These are phyloP conservation scores for Thalassarche chlororhynchos DNA, from an alignment of 2,113 vertebrate genomes.

Conservation along the genomic window DNA sequence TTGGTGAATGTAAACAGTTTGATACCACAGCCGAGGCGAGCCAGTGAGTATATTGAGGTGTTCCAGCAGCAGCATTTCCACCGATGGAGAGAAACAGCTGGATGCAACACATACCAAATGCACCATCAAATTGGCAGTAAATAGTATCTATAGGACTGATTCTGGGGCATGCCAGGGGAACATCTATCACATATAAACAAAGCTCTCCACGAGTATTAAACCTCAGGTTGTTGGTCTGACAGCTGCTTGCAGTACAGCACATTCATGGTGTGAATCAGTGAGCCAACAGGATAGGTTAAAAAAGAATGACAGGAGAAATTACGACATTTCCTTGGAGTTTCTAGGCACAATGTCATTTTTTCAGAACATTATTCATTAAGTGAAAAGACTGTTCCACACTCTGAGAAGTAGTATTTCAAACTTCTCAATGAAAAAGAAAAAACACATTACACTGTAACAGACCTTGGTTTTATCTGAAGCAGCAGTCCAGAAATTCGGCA, in stretches of 20 bases:
- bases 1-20: neutral
- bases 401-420: neutral
- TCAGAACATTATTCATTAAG: neutral
- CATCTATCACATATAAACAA: neutral
- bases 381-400: neutral
- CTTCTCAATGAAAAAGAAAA: neutral
- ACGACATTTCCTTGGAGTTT: neutral
- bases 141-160: neutral
- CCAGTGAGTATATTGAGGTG: neutral
- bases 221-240: neutral
- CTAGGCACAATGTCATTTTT: neutral
- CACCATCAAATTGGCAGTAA: neutral
- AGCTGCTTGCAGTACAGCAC: neutral
- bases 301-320: neutral
- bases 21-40: neutral
- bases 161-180: neutral
- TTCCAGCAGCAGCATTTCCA: neutral
- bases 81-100: neutral
- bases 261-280: neutral
- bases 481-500: neutral
- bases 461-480: neutral
- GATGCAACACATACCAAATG: neutral
- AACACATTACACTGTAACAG: rapidly evolving
- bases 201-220: neutral
- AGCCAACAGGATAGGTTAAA: neutral